phyloP scores from a whole-genome alignment of 2,888 invertebrate species.

The Lasioglossum oenotherae region DNA sequence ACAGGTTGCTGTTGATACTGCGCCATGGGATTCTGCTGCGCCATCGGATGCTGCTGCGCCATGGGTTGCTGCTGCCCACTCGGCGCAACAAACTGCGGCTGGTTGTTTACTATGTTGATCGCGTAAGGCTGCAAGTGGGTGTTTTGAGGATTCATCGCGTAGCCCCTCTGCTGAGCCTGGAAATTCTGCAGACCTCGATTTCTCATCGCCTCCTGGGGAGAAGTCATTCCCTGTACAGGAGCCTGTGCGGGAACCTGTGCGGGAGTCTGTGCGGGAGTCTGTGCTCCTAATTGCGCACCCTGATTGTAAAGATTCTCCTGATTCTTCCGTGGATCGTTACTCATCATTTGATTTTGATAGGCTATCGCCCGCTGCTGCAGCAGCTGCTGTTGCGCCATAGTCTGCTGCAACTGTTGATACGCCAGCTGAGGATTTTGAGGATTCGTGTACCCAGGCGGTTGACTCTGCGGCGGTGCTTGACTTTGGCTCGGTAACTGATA shows the following conservation, averaged over 20 bases:
- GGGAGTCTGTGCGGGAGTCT: not conserved
- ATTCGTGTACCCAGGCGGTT: not conserved
- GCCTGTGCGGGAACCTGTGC: too few relatives aligned
- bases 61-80: not conserved
- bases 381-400: constrained; percentile 52
- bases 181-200: not conserved
- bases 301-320: constrained; percentile 31
- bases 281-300: constrained; percentile 15
- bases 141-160: constrained; percentile 15
- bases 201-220: constrained; percentile 68
- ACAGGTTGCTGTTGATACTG: constrained; percentile 17
- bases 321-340: constrained; percentile 1
- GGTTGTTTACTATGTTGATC: constrained; percentile 23
- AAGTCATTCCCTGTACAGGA: constrained; percentile 62
- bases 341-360: constrained; percentile 50
- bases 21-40: not conserved
- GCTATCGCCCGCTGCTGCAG: constrained; percentile 56
- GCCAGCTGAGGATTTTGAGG: constrained; percentile 50
- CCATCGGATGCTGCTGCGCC: not conserved
- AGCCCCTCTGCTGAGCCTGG: constrained; percentile 10
- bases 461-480: not conserved
- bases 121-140: constrained; percentile 25
- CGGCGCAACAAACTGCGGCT: constrained; percentile 15
- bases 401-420: constrained; percentile 60
- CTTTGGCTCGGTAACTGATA: not conserved